phyloP scores from a whole-genome alignment of 2,888 invertebrate species.

The Nudaria mundana region DNA sequence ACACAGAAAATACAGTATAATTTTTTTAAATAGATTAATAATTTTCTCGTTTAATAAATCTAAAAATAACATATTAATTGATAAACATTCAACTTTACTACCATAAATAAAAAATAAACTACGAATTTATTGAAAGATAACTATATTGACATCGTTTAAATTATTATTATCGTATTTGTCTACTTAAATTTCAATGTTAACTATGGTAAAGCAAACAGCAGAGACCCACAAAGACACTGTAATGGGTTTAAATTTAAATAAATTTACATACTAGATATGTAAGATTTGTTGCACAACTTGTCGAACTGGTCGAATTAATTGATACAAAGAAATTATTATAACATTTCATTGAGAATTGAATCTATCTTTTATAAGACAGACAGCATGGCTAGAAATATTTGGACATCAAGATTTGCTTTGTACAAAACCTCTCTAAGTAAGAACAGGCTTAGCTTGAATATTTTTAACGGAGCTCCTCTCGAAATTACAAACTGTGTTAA shows the following conservation, averaged over 20 bases:
- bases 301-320: conserved; percentile 25
- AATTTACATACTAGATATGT: conserved; percentile 34
- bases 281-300: conserved; percentile 32
- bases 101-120: background rate
- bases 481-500: too few species aligned
- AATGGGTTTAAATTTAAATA: conserved; percentile 35
- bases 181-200: conserved; percentile 26
- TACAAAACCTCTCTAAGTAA: too few species aligned
- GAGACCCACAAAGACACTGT: conserved; percentile 25
- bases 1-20: too few species aligned
- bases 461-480: too few species aligned
- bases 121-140: background rate
- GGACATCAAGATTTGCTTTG: too few species aligned
- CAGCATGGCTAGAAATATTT: too few species aligned
- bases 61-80: background rate
- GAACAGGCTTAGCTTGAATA: too few species aligned
- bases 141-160: conserved; percentile 2
- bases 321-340: conserved; percentile 32
- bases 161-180: conserved; percentile 11
- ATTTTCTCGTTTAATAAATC: too few species aligned
- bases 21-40: too few species aligned
- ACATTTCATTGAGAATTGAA: conserved; percentile 7
- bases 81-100: background rate
- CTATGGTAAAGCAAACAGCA: conserved; percentile 22
- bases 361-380: too few species aligned